Base-by-base conservation (phyloP, 1,140 invertebrate genomes). In the Magallana gigas region DNA sequence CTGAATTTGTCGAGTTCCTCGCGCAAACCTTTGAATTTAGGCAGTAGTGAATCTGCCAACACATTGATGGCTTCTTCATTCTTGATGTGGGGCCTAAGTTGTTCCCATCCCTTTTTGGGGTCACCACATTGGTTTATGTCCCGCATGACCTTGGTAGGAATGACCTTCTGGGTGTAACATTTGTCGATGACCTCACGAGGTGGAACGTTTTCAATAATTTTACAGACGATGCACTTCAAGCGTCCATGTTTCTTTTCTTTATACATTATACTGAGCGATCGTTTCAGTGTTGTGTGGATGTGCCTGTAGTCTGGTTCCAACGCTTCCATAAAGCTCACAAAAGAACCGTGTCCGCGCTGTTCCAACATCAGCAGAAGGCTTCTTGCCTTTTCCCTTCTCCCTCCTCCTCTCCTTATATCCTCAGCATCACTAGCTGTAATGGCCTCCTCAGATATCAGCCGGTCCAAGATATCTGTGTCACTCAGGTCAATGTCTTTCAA, bases 191-290 rank as follows among this genome's bases (percentile, higher is more conserved):
- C 8, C 2, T 29, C 68, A 76, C 23, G 23, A 12, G 68, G 68
- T 0, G 23, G 68, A 1, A 76, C 68, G 29, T 76, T 76, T 76
- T 76, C 68, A 29, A 76, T 76, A 11, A 76, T 76, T 76, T 29
- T 76, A 76, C 68, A 76, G 2, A 76, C 68, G 11, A 29, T 76
- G 36, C 68, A 76, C 36, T 18, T 23, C 36, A 76, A 12, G 8
- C 68, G 68, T 11, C 68, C 68, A 11, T 76, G 9, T 76, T 76
- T 76, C 68, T 76, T 76, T 29, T 76, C 68, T 76, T 76, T 76
- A 29, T 29, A 76, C 68, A 76, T 76, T 4, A 76, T 76, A 29
- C 68, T 76, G 7, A 76, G 23, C 12, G 68, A 76, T 9, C 68
- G 23, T 36, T 76, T 76, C 14, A 76, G 29, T 14, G 68, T 29